Percentiles rank a stretch among this genome's conserved stretches.
phyloP scores from a whole-genome alignment of 2,888 invertebrate species.

The Synanthedon tipuliformis region DNA sequence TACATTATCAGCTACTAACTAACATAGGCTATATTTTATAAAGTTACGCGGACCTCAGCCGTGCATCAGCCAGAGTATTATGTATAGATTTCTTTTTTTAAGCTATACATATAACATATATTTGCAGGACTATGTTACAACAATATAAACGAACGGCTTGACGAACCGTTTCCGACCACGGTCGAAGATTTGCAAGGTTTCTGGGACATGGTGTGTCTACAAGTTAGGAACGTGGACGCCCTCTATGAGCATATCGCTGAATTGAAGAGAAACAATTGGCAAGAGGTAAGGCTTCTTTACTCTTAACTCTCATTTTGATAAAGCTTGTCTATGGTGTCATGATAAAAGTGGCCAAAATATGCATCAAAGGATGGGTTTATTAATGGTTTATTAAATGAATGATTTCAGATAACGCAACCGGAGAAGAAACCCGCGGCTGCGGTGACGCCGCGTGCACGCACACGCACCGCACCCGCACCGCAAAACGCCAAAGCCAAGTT shows the following conservation, averaged over 20 bases:
- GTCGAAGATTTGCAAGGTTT: slow-evolving; percentile 92
- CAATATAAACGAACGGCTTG: slow-evolving; percentile 74
- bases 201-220: slow-evolving; percentile 97
- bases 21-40: too few relatives aligned
- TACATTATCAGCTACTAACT: too few relatives aligned
- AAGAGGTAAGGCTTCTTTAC: slow-evolving; percentile 46
- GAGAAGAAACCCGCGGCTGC: slow-evolving; percentile 13
- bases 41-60: too few relatives aligned
- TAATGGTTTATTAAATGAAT: neutral
- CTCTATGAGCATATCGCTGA: slow-evolving; percentile 78
- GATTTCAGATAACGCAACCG: slow-evolving; percentile 6
- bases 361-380: too few relatives aligned
- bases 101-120: too few relatives aligned
- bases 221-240: slow-evolving; percentile 86
- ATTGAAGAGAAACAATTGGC: slow-evolving; percentile 77
- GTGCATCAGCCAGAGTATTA: too few relatives aligned
- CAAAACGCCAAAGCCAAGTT: slow-evolving; percentile 55
- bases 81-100: too few relatives aligned
- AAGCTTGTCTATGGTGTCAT: too few relatives aligned
- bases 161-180: slow-evolving; percentile 90
- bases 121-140: slow-evolving; percentile 74
- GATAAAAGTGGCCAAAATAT: too few relatives aligned
- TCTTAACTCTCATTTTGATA: neutral
- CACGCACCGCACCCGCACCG: slow-evolving; percentile 21
- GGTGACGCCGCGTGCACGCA: slow-evolving; percentile 11